A percentile compares a stretch with the other conserved stretches of the same genome.
Evolutionary conservation across 2,797 vertebrate species (phyloP).

Genomic region (Pachyuromys duprasi): DNA sequence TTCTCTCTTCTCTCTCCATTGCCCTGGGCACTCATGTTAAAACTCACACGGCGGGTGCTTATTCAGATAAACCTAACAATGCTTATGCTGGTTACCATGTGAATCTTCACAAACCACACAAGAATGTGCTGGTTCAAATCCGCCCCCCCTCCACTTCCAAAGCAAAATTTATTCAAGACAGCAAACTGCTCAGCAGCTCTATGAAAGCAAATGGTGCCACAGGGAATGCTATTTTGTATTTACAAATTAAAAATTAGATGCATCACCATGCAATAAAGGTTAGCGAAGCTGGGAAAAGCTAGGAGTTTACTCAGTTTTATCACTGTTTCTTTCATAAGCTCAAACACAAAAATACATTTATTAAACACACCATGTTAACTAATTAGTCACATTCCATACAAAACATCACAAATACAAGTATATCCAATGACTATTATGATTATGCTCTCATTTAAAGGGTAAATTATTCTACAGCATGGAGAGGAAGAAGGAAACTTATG

Average conservation of each 20-base stretch:
- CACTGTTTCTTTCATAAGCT: constrained; percentile 71
- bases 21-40: constrained; percentile 96
- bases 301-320: constrained; percentile 73
- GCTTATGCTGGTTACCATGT: constrained; percentile 98
- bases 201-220: constrained; percentile 89
- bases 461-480: constrained; percentile 45
- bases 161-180: constrained; percentile 95
- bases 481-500: constrained; percentile 26
- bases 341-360: constrained; percentile 60
- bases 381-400: constrained; percentile 60
- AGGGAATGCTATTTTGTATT: constrained; percentile 89
- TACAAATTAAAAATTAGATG: constrained; percentile 90
- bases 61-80: constrained; percentile 97
- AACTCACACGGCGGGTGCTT: constrained; percentile 96
- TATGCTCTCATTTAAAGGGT: constrained; percentile 26
- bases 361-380: constrained; percentile 64
- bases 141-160: constrained; percentile 88
- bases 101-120: constrained; percentile 97
- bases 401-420: constrained; percentile 60
- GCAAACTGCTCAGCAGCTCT: constrained; percentile 92
- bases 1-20: constrained; percentile 91
- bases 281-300: constrained; percentile 79
- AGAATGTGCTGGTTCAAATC: constrained; percentile 99
- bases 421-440: constrained; percentile 52
- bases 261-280: constrained; percentile 86